A percentile compares a stretch with the other conserved stretches of the same genome.
Evolutionary conservation across 2,113 vertebrate genomes (phyloP).

Genomic region (Cnemophilus loriae): DNA sequence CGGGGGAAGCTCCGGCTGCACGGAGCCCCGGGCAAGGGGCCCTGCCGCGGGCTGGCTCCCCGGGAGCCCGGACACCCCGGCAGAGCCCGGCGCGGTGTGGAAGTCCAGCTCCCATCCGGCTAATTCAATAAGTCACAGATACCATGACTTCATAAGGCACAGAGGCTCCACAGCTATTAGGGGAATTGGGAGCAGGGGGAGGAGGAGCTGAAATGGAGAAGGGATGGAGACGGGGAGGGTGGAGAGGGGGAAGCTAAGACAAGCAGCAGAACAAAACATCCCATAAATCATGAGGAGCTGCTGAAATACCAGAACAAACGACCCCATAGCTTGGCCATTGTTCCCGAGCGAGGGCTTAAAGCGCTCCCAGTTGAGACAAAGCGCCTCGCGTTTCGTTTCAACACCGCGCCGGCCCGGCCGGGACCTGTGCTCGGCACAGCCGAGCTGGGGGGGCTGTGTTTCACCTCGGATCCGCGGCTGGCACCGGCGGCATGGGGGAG

Average conservation of each 20-base stretch:
- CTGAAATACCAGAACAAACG: slow-evolving; percentile 70
- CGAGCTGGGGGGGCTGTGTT: fast-evolving
- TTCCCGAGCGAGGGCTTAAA: slow-evolving; percentile 40
- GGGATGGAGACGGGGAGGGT: slow-evolving; percentile 53
- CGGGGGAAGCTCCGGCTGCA: neutral
- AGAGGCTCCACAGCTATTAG: slow-evolving; percentile 68
- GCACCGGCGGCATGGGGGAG: fast-evolving
- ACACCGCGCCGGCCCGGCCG: fast-evolving
- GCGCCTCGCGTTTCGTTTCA: slow-evolving; percentile 15
- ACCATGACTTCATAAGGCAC: slow-evolving; percentile 57
- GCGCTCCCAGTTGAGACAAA: slow-evolving; percentile 46
- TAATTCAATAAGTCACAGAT: slow-evolving; percentile 64
- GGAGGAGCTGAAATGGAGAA: slow-evolving; percentile 57
- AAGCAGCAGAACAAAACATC: slow-evolving; percentile 70
- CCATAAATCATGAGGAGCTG: slow-evolving; percentile 68
- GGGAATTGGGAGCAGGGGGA: slow-evolving; percentile 44
- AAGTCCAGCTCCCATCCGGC: neutral
- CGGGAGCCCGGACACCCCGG: neutral
- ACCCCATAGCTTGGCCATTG: slow-evolving; percentile 68
- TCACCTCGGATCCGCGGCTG: fast-evolving
- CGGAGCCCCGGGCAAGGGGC: neutral
- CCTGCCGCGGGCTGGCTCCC: neutral
- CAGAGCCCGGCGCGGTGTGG: neutral
- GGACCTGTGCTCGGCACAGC: neutral
- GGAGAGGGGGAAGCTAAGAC: slow-evolving; percentile 55